phyloP scores from a whole-genome alignment of 37 sponge, comb jelly and placozoan species.

The Aphrocallistes beatrix region DNA sequence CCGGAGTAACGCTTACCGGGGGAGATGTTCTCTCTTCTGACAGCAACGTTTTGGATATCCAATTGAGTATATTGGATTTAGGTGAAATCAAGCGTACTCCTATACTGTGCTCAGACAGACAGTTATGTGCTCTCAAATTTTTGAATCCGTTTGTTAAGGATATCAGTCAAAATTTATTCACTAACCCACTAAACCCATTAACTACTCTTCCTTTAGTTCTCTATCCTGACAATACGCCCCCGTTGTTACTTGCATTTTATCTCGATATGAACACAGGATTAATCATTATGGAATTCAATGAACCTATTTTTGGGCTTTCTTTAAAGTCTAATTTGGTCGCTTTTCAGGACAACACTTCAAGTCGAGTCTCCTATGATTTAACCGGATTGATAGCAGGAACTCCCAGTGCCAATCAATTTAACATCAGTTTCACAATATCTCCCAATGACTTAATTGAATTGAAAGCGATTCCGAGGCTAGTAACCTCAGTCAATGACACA shows the following conservation, averaged over 20 bases:
- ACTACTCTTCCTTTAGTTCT: not conserved
- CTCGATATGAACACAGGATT: conserved; percentile 45
- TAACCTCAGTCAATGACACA: conserved; percentile 38
- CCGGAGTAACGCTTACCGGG: conserved; percentile 42
- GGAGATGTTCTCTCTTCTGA: conserved; percentile 27
- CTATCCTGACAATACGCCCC: conserved; percentile 41
- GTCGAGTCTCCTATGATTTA: conserved; percentile 19
- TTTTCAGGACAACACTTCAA: conserved; percentile 24
- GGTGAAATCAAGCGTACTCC: conserved; percentile 40
- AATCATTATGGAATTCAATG: conserved; percentile 59
- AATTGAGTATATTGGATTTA: conserved; percentile 49
- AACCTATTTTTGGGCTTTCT: conserved; percentile 63
- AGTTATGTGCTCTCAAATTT: not conserved
- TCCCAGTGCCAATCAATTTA: conserved; percentile 28
- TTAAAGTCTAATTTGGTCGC: conserved; percentile 36
- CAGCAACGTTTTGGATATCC: conserved; percentile 29
- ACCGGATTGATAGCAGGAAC: conserved; percentile 43
- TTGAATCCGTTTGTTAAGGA: not conserved
- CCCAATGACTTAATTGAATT: conserved; percentile 49
- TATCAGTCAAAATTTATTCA: not conserved
- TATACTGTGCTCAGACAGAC: conserved; percentile 52
- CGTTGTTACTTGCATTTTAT: conserved; percentile 30
- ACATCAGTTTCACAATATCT: conserved; percentile 34
- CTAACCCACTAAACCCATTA: not conserved
- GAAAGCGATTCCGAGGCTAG: conserved; percentile 47